Evolutionary conservation across 2,113 vertebrate species (phyloP), one percentile per base, ranked within the genome.

Genomic region (Cheilinus undulatus): DNA sequence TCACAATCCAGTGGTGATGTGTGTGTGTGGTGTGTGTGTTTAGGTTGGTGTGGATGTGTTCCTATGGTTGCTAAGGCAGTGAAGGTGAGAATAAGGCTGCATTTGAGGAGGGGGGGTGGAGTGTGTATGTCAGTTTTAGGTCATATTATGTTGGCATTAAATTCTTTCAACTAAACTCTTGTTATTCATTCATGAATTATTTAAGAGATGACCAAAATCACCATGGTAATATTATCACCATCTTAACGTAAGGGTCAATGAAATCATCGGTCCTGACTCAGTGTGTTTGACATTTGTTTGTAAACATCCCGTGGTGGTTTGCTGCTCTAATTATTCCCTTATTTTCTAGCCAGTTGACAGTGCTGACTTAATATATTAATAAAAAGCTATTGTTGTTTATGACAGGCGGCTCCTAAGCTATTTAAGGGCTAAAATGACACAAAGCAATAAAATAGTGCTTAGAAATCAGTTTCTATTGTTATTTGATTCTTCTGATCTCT

Each of bases 21-120:
- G 56, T 32, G 38, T 65, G 38, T 59, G 32, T 54, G 28, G 38
- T 13, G 67, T 67, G 69, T 60, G 57, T 73, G 72, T 80, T 76
- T 69, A 34, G 71, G 73, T 67, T 53, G 43, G 50, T 74, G 51
- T 50, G 69, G 42, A 76, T 74, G 59, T 73, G 71, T 71, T 71
- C 52, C 70, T 43, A 56, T 78, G 61, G 66, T 80, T 76, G 82
- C 76, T 74, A 67, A 81, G 84, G 76, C 80, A 64, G 60, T 85
- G 69, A 83, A 87, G 84, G 86, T 89, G 86, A 89, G 79, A 80
- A 87, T 84, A 51, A 50, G 71, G 54, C 63, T 86, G 80, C 72
- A 78, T 87, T 60, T 53, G 20, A 24, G n/a, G 27, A 45, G 38
- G 66, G 61, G 42, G 67, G 54, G 11, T 61, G 57, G 11, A 61